These are phyloP conservation scores for Micromesistius poutassou DNA, from an alignment of 2,797 vertebrate genomes.

Conservation along the genomic window DNA sequence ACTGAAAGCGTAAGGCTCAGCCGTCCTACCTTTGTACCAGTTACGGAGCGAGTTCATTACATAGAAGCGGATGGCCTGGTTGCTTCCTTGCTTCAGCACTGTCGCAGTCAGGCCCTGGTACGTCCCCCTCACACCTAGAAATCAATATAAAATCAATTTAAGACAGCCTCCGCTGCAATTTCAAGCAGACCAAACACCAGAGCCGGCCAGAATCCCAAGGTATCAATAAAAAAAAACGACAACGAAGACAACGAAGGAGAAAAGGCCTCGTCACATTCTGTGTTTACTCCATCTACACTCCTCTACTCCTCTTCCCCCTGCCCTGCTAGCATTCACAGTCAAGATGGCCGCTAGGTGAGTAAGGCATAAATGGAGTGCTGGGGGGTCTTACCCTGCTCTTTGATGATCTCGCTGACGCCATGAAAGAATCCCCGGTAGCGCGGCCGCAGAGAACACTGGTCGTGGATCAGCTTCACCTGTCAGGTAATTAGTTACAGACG, in stretches of 20 bases:
- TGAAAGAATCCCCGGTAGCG: conserved; percentile 82
- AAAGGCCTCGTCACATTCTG: not conserved
- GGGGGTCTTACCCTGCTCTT: conserved; percentile 73
- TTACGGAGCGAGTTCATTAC: conserved; percentile 81
- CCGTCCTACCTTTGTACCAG: conserved; percentile 78
- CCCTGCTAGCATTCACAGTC: not conserved
- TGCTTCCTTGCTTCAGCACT: conserved; percentile 79
- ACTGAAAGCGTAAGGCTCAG: not conserved
- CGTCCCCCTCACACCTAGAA: conserved; percentile 75
- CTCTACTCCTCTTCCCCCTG: not conserved
- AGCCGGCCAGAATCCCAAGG: not conserved
- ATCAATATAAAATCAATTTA: conserved; percentile 16
- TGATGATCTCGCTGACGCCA: conserved; percentile 79
- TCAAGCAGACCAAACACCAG: not conserved
- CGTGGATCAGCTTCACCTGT: conserved; percentile 83
- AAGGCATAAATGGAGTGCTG: not conserved
- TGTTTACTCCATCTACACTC: not conserved
- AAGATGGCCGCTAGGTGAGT: not conserved
- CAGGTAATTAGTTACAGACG: not conserved
- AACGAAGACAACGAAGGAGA: not conserved
- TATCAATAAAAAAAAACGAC: not conserved
- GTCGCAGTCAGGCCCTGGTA: conserved; percentile 83
- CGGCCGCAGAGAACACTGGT: conserved; percentile 78
- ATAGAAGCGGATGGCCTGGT: conserved; percentile 83
- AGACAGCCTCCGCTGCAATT: not conserved